These are phyloP conservation scores for Deladenus siricidicola DNA, from an alignment of 2,888 invertebrate genomes.

Conservation along the genomic window DNA sequence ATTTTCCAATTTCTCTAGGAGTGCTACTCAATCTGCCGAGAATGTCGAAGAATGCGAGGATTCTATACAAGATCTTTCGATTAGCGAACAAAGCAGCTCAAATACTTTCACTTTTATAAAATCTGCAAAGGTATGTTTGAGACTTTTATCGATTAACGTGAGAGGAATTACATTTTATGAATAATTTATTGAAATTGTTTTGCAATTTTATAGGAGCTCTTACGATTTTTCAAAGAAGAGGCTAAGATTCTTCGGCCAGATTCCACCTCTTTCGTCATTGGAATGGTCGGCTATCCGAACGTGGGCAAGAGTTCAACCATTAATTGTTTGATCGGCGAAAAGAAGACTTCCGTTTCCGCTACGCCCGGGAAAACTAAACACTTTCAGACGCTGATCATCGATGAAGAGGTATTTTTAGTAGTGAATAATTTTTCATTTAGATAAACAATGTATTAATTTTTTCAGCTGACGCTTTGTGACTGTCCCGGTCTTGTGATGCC, in stretches of 20 bases:
- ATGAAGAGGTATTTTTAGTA: conserved; percentile 52
- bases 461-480: conserved; percentile 72
- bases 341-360: conserved; percentile 73
- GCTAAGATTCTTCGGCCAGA: background rate
- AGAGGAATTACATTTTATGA: too few species aligned
- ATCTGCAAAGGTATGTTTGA: background rate
- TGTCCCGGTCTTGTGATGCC: conserved; percentile 91
- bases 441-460: conserved; percentile 54
- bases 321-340: conserved; percentile 77
- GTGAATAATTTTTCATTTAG: background rate
- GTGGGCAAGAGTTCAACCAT: conserved; percentile 99
- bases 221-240: conserved; percentile 5
- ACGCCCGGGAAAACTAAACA: conserved; percentile 99
- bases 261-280: conserved; percentile 37
- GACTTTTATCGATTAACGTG: background rate
- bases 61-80: background rate
- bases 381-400: conserved; percentile 61
- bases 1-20: background rate
- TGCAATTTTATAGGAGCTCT: conserved; percentile 1
- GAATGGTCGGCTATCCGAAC: conserved; percentile 88
- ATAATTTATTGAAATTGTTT: background rate
- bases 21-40: background rate
- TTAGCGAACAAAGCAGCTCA: background rate
- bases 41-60: too few species aligned
- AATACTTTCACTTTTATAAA: background rate